Evolutionary conservation across 2,113 vertebrate genomes (phyloP), one percentile per base, ranked within the genome.

Genomic region (Scolopax mira): DNA sequence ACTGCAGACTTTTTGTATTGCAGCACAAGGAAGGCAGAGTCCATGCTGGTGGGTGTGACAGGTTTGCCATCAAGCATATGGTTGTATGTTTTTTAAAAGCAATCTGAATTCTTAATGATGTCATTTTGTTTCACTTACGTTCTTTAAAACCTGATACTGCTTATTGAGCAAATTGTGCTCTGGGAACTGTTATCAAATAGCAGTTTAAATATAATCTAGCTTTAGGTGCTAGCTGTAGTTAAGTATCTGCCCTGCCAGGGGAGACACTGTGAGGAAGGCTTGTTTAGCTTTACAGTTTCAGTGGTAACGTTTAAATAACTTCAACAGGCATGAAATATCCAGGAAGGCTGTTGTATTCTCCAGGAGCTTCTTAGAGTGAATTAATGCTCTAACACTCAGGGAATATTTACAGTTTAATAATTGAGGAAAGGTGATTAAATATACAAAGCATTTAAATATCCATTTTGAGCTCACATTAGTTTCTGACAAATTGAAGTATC

Each of bases 401-500:
- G 66, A 89, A 37, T 94, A 70, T 89, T 97, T 95, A 66, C 58
- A 65, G 18, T 88, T 60, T 79, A 91, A 78, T 92, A 88, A 92
- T 72, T 90, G 83, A 94, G 57, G 42, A 61, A 69, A 88, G 62
- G 84, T 91, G 89, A 82, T 94, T 93, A 91, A 92, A 95, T 93
- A 81, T 14, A 65, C 30, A 25, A 85, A 85, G 49, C 37, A 61
- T 73, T 95, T 92, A 72, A 87, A 91, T 58, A 73, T 8, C 23
- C 44, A 7, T 93, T 94, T 94, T 88, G 77, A 91, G 71, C 67
- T 93, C 41, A 11, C 37, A 25, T 65, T 93, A 85, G 72, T 94
- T 94, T 73, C 49, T 79, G 66, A 44, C 54, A 91, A 92, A 86
- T 75, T 66, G 58, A 85, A 54, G 17, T 49, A 7, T 51, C 35